Base-by-base conservation (phyloP, 2,888 invertebrate genomes). In the Margaritifera margaritifera region DNA sequence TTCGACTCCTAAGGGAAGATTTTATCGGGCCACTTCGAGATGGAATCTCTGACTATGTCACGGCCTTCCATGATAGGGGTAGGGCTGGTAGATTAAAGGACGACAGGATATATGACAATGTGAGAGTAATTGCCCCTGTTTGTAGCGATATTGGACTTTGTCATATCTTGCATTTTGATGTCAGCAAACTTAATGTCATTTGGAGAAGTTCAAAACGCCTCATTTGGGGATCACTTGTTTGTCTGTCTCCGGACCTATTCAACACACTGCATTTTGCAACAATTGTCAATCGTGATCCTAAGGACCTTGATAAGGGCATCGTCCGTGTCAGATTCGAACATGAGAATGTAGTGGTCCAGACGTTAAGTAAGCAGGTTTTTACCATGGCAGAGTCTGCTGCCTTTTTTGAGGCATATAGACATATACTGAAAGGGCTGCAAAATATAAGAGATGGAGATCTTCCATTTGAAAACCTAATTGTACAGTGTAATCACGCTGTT, bases 401-500 rank as follows among this genome's bases (percentile, higher is more conserved):
- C 0, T 96, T 94, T 88, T 95, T 95, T 86, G 95, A 95, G 84
- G 94, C 95, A 0, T 96, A 95, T 85, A 92, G 93, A 74, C 93
- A 94, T 83, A 94, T 95, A 0, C 90, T 95, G 65, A 92, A 91
- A 77, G 94, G 93, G n/a, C 86, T 96, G 42, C 92, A 94, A 82
- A 89, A 90, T 2, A 92, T 93, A 64, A 89, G 90, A 60, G 71
- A 72, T n/a, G 73, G 75, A 11, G 79, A 81, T 54, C 67, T 85
- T 24, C 84, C 84, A 6, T 84, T 86, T 66, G 72, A 79, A 62
- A 74, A 72, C 50, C 82, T 84, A 63, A 80, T 85, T 31, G 75
- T 82, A 15, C 55, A 76, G 15, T 82, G 83, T 59, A 63, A 79
- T 15, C 70, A 52, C 11, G 63, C 75, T 11, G 78, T 86, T 18